Conservation (phyloP, 2,113 vertebrate species). For the Plecturocebus donacophilus region DNA sequence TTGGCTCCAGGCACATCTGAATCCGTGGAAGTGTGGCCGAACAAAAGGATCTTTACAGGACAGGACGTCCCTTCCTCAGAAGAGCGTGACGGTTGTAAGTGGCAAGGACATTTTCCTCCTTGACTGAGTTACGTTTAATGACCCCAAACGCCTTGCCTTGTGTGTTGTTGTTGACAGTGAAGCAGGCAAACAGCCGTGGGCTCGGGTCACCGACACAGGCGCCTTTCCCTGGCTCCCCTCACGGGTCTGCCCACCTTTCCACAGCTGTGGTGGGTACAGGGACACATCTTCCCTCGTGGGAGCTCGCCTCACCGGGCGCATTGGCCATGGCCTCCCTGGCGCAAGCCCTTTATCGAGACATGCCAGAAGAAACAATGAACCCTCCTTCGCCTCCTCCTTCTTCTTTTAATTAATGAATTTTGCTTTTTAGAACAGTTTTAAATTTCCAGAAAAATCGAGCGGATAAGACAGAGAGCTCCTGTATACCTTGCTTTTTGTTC, state of each 20-base stretch:
- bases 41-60: not conserved
- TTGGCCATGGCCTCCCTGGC: not conserved
- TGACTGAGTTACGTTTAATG: not conserved
- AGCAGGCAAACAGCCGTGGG: accelerated
- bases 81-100: no score
- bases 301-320: not conserved
- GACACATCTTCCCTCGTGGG: not conserved
- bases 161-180: not conserved
- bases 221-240: not conserved
- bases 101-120: not conserved
- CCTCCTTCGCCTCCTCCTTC: not conserved
- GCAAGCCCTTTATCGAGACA: not conserved
- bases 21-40: not conserved
- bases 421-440: not conserved
- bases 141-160: not conserved
- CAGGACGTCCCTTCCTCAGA: not conserved
- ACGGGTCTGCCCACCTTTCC: no score
- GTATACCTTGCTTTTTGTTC: accelerated
- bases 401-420: not conserved
- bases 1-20: not conserved
- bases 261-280: not conserved
- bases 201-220: not conserved
- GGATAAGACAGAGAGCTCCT: not conserved
- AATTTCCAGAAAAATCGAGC: not conserved
- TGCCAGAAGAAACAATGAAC: not conserved